These are phyloP conservation scores for Botia almorhae DNA, from an alignment of 2,797 vertebrate genomes.

Conservation along the genomic window DNA sequence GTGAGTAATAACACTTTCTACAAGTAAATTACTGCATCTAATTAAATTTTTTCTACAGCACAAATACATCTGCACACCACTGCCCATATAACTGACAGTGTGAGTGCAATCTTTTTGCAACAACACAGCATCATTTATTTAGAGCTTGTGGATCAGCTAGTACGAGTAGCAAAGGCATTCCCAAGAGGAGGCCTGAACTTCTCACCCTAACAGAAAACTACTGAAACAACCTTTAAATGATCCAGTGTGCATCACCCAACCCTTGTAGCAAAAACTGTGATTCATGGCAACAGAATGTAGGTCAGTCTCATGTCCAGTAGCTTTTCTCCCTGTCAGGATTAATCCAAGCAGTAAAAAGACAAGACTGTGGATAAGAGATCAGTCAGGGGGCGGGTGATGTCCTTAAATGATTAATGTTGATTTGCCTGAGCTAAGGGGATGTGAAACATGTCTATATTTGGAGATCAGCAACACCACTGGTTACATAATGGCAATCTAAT, in stretches of 20 bases:
- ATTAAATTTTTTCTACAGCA: neutral
- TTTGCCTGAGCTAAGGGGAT: neutral
- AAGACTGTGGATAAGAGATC: constrained; percentile 10
- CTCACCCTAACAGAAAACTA: constrained; percentile 7
- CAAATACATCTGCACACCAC: too few species aligned
- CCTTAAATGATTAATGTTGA: constrained; percentile 26
- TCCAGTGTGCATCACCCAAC: neutral
- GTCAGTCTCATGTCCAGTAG: constrained; percentile 12
- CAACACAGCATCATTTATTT: constrained; percentile 11
- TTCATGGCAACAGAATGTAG: constrained; percentile 40
- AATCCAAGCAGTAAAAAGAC: neutral
- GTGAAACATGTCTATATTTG: constrained; percentile 17
- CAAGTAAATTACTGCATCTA: too few species aligned
- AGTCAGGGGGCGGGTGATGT: neutral
- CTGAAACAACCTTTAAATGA: neutral
- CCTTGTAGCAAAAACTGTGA: constrained; percentile 42
- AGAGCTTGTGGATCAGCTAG: neutral
- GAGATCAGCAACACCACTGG: constrained; percentile 45
- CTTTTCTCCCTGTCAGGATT: constrained; percentile 8
- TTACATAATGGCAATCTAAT: constrained; percentile 74
- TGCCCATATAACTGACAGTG: neutral
- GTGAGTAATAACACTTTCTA: neutral
- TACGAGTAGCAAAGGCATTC: neutral
- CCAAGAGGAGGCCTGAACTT: neutral
- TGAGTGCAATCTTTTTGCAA: neutral